Percentiles rank a stretch among this genome's conserved stretches.
Evolutionary conservation across 2,888 invertebrate species (phyloP).

Genomic region (Eupithecia inturbata): DNA sequence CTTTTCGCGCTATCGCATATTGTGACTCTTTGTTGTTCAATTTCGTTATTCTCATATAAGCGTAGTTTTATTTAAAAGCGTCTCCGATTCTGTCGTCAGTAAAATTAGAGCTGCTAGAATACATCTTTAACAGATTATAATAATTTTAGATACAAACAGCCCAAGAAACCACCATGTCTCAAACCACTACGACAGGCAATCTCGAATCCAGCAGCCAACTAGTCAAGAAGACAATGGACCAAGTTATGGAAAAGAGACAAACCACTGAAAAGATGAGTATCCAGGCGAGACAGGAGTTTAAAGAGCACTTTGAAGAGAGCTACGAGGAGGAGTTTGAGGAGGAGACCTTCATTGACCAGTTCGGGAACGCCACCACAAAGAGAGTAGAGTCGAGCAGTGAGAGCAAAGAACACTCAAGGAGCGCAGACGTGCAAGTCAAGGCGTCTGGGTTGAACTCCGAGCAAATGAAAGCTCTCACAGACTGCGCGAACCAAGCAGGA

Average conservation of each 20-base stretch:
- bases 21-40: constrained; percentile 51
- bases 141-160: constrained; percentile 54
- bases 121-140: constrained; percentile 30
- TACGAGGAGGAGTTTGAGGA: constrained; percentile 82
- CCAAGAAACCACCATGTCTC: constrained; percentile 67
- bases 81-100: background rate
- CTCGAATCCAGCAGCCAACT: constrained; percentile 78
- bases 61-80: constrained; percentile 30
- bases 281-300: constrained; percentile 80
- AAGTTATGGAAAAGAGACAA: constrained; percentile 71
- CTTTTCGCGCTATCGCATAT: constrained; percentile 59
- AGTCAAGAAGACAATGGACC: constrained; percentile 79
- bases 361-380: constrained; percentile 77
- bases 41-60: constrained; percentile 35
- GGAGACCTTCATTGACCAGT: constrained; percentile 76
- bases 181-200: constrained; percentile 55
- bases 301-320: constrained; percentile 76
- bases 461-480: constrained; percentile 79
- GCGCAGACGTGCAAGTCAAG: constrained; percentile 80
- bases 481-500: constrained; percentile 79
- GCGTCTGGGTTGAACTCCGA: constrained; percentile 76
- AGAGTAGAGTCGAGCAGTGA: constrained; percentile 78
- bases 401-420: constrained; percentile 78
- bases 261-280: constrained; percentile 74
- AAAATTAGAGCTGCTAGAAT: background rate